A percentile compares a stretch with the other conserved stretches of the same genome.
phyloP scores from a whole-genome alignment of 2,113 vertebrate genomes.

The Ibidorhyncha struthersii region DNA sequence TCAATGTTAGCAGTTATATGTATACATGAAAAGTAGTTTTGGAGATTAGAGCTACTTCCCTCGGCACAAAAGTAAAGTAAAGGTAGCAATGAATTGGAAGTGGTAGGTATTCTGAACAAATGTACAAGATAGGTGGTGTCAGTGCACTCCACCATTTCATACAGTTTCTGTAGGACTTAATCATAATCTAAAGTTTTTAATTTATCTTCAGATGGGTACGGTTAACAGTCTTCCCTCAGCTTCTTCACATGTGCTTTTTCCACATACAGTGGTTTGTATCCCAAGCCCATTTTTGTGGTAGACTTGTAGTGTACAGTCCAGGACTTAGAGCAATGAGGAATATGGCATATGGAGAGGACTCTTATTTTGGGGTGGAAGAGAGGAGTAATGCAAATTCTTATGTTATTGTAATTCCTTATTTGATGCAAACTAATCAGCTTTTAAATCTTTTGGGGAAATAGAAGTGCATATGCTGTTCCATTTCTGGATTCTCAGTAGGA shows the following conservation, averaged over 20 bases:
- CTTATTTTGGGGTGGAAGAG: neutral
- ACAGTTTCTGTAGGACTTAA: neutral
- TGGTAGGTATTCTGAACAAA: neutral
- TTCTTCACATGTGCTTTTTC: neutral
- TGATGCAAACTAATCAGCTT: neutral
- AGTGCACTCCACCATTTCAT: neutral
- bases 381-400: neutral
- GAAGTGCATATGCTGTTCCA: neutral
- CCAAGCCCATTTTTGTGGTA: neutral
- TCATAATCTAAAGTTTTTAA: neutral
- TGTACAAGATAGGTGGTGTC: neutral
- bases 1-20: neutral
- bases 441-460: neutral
- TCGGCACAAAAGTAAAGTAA: neutral
- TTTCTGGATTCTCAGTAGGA: neutral
- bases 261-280: neutral
- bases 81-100: neutral
- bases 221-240: neutral
- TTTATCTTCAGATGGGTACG: neutral
- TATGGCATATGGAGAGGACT: neutral
- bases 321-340: neutral
- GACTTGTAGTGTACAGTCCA: neutral
- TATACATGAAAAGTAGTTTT: neutral
- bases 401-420: fast-evolving
- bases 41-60: neutral